These are phyloP conservation scores for Antheraea assamensis DNA, from an alignment of 2,888 invertebrate genomes.

Conservation along the genomic window DNA sequence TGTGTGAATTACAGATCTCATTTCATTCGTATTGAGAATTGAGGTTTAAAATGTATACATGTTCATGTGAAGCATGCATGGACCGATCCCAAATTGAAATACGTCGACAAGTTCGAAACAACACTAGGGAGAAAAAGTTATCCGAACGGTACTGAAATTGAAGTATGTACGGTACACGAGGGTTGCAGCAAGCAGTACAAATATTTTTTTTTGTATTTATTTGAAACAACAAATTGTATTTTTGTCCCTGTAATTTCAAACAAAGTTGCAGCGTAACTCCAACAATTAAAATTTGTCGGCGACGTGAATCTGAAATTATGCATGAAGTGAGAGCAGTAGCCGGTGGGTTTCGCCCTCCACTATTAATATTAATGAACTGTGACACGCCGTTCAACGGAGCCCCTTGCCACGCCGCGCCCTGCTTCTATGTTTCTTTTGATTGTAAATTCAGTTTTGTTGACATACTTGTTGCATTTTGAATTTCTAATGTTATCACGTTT, in stretches of 20 bases:
- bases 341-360: constrained; percentile 56
- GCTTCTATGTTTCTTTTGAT: constrained; percentile 68
- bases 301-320: constrained; percentile 69
- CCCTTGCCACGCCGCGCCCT: constrained; percentile 37
- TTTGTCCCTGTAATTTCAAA: constrained; percentile 45
- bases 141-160: constrained; percentile 33
- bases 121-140: constrained; percentile 35
- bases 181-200: constrained; percentile 27
- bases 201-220: constrained; percentile 41
- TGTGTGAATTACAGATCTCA: not conserved
- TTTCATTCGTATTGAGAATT: not conserved
- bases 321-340: constrained; percentile 70
- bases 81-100: constrained; percentile 40
- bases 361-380: constrained; percentile 79
- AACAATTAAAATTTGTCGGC: constrained; percentile 74
- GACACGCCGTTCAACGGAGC: constrained; percentile 65
- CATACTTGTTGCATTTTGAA: constrained; percentile 64
- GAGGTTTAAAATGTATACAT: not conserved
- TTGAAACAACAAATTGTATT: constrained; percentile 36
- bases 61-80: constrained; percentile 36
- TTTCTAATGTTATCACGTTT: constrained; percentile 16
- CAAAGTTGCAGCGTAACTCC: constrained; percentile 58
- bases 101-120: constrained; percentile 35
- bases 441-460: constrained; percentile 66
- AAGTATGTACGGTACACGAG: constrained; percentile 33